A percentile compares a stretch with the other conserved stretches of the same genome.
Evolutionary conservation across 2,797 vertebrate genomes (phyloP).

Genomic region (Hapalemur alaotrensis): DNA sequence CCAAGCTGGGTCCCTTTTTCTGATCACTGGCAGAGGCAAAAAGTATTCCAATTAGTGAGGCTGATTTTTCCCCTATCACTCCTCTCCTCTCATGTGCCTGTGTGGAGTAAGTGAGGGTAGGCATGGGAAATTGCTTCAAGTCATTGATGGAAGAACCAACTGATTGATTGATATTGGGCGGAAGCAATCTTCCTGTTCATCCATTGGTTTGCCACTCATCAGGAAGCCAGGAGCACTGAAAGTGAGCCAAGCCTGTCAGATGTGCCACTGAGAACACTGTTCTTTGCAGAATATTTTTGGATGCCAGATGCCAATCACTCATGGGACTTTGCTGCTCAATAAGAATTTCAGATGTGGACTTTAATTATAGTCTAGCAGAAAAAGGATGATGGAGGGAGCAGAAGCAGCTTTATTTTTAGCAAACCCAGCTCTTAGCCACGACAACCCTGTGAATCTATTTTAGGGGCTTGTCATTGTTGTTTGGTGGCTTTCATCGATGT

Average conservation of each 20-base stretch:
- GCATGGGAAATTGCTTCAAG: slow-evolving; percentile 53
- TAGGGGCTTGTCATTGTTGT: slow-evolving; percentile 56
- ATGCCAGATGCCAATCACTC: slow-evolving; percentile 76
- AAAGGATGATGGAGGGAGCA: slow-evolving; percentile 52
- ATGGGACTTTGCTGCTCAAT: slow-evolving; percentile 62
- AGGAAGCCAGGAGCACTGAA: slow-evolving; percentile 61
- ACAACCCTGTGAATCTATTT: slow-evolving; percentile 56
- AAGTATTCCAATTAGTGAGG: slow-evolving; percentile 59
- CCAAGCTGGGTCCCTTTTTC: not conserved
- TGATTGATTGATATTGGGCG: slow-evolving; percentile 73
- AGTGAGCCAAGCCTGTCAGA: slow-evolving; percentile 66
- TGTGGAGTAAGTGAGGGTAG: slow-evolving; percentile 67
- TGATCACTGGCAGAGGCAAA: not conserved
- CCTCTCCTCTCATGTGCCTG: slow-evolving; percentile 39
- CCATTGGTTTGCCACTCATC: slow-evolving; percentile 59
- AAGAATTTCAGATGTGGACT: slow-evolving; percentile 72
- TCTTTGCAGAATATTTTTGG: slow-evolving; percentile 69
- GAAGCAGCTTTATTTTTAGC: slow-evolving; percentile 76
- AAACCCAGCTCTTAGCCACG: slow-evolving; percentile 64
- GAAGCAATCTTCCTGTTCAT: slow-evolving; percentile 75
- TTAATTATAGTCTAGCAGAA: slow-evolving; percentile 70
- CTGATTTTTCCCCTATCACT: slow-evolving; percentile 23
- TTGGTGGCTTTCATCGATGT: slow-evolving; percentile 34
- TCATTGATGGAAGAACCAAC: slow-evolving; percentile 75
- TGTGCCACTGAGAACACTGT: slow-evolving; percentile 56